Conservation (phyloP, 64 coral and sea anemone species). For the Dendronephthya gigantea region DNA sequence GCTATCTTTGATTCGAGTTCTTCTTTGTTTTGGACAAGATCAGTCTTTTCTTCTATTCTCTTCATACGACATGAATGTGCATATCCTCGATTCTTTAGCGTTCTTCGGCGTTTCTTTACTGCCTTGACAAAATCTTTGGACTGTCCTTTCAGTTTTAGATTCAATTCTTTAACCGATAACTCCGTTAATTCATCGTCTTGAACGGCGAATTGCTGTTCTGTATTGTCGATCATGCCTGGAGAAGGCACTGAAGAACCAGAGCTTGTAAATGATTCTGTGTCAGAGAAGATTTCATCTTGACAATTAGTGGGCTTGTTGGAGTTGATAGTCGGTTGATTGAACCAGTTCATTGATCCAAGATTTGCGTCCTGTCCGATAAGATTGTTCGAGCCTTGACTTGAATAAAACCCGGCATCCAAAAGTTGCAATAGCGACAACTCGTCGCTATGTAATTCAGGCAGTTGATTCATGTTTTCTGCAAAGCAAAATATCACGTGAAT, state of each 20-base stretch:
- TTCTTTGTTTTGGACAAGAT: conserved; percentile 7
- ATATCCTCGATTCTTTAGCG: conserved; percentile 56
- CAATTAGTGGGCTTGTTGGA: too few relatives aligned
- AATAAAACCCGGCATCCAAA: too few relatives aligned
- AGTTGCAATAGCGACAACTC: too few relatives aligned
- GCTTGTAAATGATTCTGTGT: background rate
- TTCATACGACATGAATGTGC: conserved; percentile 49
- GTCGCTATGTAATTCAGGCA: too few relatives aligned
- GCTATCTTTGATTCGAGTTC: conserved; percentile 16
- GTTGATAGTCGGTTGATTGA: too few relatives aligned
- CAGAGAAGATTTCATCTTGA: too few relatives aligned
- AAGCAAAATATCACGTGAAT: too few relatives aligned
- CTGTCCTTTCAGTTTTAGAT: conserved; percentile 36
- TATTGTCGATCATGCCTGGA: background rate
- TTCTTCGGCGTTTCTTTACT: conserved; percentile 50
- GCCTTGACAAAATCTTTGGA: background rate
- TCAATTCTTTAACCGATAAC: conserved; percentile 58
- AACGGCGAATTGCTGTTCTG: background rate
- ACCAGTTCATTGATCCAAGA: too few relatives aligned
- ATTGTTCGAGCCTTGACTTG: too few relatives aligned
- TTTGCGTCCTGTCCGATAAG: too few relatives aligned
- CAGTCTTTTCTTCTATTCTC: conserved; percentile 44
- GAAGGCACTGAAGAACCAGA: background rate
- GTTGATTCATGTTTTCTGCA: too few relatives aligned
- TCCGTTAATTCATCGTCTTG: conserved; percentile 37